Base-by-base conservation (phyloP, 2,797 vertebrate species). In the Danio albolineatus region DNA sequence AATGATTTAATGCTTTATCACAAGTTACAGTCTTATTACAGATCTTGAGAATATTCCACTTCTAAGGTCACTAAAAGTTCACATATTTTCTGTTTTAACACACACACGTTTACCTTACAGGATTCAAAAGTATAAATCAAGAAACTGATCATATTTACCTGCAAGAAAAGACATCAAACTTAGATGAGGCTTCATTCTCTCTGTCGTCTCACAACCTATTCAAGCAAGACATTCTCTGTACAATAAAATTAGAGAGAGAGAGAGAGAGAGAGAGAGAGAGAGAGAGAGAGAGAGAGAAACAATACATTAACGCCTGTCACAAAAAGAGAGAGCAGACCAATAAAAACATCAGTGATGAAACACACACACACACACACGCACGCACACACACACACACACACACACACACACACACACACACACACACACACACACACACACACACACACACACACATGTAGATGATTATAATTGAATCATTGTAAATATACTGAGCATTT, bases 61-160 rank as follows among this genome's bases (percentile, higher is more conserved):
- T 51, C 46, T 51, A 36, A n/a, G 5, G 21, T 51, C 44, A 49
- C 21, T 10, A 36, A 49, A 39, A 53, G 28, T 28, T 54, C 1
- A 54, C 3, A 36, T 19, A 53, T 19, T 39, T 53, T 21, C 4
- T 41, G 0, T 17, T 38, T 70, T 54, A 54, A 54, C n/a, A 41
- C 41, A 7, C 28, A 53, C 46, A 51, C 0, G 0, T 38, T 9
- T 39, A 9, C n/a, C 46, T 7, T 48, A 36, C 2, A 21, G n/a
- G 14, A 73, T 59, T 16, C n/a, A 41, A n/a, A 2, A 21, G n/a
- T 28, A 43, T 28, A 12, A 21, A 57, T 17, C 10, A 54, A 36
- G 19, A 0, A 73, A 53, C 28, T 28, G 16, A 59, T 69, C n/a
- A 9, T 41, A 72, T 70, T 83, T 74, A 81, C 84, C 79, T 72